Evolutionary conservation across 2,113 vertebrate species (phyloP).

Genomic region (Carollia perspicillata): DNA sequence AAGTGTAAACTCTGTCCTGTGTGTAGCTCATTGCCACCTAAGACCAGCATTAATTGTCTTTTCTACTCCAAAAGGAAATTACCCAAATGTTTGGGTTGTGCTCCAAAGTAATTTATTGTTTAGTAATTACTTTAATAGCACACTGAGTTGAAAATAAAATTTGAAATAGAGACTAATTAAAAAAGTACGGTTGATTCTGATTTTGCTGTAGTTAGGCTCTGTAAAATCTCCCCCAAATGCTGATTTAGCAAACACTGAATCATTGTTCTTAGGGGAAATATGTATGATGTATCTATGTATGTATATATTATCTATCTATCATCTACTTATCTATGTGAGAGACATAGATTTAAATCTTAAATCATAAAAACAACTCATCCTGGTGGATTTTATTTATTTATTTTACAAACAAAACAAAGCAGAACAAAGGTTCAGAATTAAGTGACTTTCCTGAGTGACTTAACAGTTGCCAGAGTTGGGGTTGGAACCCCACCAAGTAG

Average conservation of each 20-base stretch:
- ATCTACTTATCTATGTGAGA: neutral
- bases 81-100: neutral
- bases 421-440: neutral
- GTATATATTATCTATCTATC: neutral
- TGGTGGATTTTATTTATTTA: neutral
- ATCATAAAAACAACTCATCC: neutral
- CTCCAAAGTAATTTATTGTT: neutral
- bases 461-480: neutral
- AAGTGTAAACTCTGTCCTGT: neutral
- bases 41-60: neutral
- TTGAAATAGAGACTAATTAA: neutral
- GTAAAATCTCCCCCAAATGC: neutral
- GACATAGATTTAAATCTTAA: neutral
- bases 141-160: neutral
- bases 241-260: neutral
- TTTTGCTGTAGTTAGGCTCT: neutral
- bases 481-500: neutral
- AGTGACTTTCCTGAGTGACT: neutral
- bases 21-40: neutral
- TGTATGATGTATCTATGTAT: neutral
- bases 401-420: neutral
- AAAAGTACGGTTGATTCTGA: neutral
- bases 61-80: neutral
- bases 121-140: neutral
- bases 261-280: neutral